Evolutionary conservation across 2,797 vertebrate genomes (phyloP), one percentile per base, ranked within the genome.

Genomic region (Hippoglossus hippoglossus): DNA sequence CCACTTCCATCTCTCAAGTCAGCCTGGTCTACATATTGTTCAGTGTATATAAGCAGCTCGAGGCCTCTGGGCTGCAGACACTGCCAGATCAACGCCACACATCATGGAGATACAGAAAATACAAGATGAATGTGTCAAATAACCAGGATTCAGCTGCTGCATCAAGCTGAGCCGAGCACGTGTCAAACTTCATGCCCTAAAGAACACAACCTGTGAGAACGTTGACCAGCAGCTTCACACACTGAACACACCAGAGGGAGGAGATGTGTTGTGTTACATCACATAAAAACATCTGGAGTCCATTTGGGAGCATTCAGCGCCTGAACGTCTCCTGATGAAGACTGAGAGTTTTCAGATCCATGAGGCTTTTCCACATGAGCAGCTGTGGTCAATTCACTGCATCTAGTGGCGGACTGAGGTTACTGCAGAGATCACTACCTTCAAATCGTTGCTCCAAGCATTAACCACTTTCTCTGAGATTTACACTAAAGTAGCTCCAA

Each of bases 391-490:
- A 67, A n/a, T 68, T 77, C 46, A 51, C 80, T 82, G 86, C 90
- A 85, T 81, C 88, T 85, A 73, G 83, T 85, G 93, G 86, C 21
- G 6, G 10, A 74, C 10, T 39, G 7, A 3, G 1, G 56, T 49
- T 68, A 81, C 75, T 81, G 70, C 87, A 81, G 47, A 53, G n/a
- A 39, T 22, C 3, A 68, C 2, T 52, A 39, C 71, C 51, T 18
- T 19, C 11, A 19, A 46, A 46, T 6, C 18, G 8, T 7, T 46
- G 44, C 44, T 46, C 5, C 44, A 46, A 19, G 18, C 6, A 46
- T 19, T 19, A n/a, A 49, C 47, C 7, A 11, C 47, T 21, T n/a
- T 49, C 47, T 3, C 6, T 19, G 19, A 49, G 18, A 21, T 49
- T 21, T 49, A 21, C 19, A 49, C 19, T 2, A 49, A 44, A 5